Percentiles rank a stretch among this genome's conserved stretches.
phyloP scores from a whole-genome alignment of 2,797 vertebrate species.

The Synaphobranchus kaupii region DNA sequence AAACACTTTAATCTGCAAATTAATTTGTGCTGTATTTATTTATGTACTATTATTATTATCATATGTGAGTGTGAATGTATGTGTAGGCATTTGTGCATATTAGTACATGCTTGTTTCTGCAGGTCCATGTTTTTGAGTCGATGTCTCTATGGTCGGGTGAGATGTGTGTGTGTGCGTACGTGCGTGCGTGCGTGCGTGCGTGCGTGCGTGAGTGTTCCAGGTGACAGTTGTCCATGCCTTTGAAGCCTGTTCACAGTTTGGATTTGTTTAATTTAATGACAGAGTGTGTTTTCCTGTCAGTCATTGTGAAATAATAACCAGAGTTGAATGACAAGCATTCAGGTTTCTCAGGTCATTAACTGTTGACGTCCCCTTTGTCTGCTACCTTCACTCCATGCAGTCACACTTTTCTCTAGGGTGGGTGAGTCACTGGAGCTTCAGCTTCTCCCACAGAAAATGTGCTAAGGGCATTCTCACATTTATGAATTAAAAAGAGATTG shows the following conservation, averaged over 20 bases:
- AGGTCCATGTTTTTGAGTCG: background rate
- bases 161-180: background rate
- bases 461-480: background rate
- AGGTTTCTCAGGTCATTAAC: background rate
- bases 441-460: background rate
- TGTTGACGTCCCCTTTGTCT: slow-evolving; percentile 30
- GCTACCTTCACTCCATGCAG: background rate
- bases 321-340: slow-evolving; percentile 2
- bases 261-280: slow-evolving; percentile 20
- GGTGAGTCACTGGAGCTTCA: background rate
- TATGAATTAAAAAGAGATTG: slow-evolving; percentile 14
- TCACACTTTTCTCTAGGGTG: background rate
- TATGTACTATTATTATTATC: background rate
- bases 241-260: background rate
- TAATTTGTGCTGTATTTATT: no score
- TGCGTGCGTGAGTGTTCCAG: background rate
- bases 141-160: background rate
- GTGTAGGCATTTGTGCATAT: background rate
- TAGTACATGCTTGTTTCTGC: slow-evolving; percentile 13
- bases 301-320: slow-evolving; percentile 31
- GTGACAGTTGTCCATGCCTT: background rate
- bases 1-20: no score
- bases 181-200: slow-evolving; percentile 2
- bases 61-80: background rate
- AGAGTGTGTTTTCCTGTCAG: slow-evolving; percentile 42